These are phyloP conservation scores for Lepidotrigona ventralis DNA, from an alignment of 1,140 invertebrate genomes.

Conservation along the genomic window DNA sequence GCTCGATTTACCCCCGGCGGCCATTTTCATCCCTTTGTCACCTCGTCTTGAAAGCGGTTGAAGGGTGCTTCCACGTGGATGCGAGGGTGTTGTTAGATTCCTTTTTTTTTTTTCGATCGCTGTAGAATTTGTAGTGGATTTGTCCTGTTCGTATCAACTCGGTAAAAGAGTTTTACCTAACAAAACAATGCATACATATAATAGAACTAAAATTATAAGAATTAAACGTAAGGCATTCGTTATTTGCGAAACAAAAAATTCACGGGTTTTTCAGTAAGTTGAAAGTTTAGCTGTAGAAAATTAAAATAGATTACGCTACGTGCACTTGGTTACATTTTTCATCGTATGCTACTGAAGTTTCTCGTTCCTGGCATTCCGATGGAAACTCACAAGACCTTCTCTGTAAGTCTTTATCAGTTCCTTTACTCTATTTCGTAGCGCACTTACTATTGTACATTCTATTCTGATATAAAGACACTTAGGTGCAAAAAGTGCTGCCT, in stretches of 20 bases:
- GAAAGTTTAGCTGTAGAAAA: not conserved
- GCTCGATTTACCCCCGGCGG: not conserved
- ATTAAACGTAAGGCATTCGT: too few species aligned
- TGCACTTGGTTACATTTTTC: not conserved
- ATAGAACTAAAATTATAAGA: not conserved
- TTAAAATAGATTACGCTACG: not conserved
- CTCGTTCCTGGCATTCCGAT: not conserved
- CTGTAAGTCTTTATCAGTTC: not conserved
- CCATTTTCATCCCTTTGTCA: not conserved
- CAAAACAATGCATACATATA: not conserved
- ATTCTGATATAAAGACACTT: not conserved
- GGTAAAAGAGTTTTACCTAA: not conserved
- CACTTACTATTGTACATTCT: not conserved
- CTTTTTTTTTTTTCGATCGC: too few species aligned
- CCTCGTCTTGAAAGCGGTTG: not conserved
- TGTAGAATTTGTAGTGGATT: not conserved
- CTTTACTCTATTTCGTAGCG: not conserved
- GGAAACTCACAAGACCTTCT: not conserved
- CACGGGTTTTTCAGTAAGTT: not conserved
- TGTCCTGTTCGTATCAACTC: not conserved
- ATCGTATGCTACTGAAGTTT: not conserved
- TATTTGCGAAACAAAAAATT: not conserved
- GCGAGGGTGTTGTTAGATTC: not conserved
- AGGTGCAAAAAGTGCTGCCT: not conserved
- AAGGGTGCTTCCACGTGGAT: not conserved